Evolutionary conservation across 2,113 vertebrate species (phyloP).

Genomic region (Coptodon bakossiorum): DNA sequence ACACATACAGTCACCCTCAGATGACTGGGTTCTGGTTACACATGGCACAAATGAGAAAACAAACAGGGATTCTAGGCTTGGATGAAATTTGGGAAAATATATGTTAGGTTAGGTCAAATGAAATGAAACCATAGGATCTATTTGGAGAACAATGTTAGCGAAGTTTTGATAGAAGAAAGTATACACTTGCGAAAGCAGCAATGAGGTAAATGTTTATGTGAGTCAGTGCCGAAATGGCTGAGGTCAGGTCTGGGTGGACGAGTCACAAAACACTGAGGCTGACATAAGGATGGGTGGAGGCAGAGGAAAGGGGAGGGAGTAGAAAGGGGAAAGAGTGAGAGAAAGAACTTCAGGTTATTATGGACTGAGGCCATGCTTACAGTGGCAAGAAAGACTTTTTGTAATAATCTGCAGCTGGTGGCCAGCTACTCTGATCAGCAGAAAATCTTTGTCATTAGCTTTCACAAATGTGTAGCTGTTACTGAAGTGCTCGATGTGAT

Average conservation of each 20-base stretch:
- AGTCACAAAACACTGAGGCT: not conserved
- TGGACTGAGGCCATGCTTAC: not conserved
- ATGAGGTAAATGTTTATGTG: conserved; percentile 15
- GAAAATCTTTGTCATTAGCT: not conserved
- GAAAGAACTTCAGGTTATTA: not conserved
- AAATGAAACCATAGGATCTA: not conserved
- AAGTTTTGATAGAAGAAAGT: not conserved
- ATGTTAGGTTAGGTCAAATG: not conserved
- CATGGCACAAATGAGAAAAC: not conserved
- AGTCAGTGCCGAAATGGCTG: conserved; percentile 21
- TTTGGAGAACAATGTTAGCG: not conserved
- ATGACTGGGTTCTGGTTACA: not conserved
- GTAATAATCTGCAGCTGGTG: not conserved
- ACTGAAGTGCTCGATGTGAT: not conserved
- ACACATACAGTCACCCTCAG: not conserved
- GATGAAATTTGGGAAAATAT: not conserved
- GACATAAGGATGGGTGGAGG: conserved; percentile 2
- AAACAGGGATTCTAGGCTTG: not conserved
- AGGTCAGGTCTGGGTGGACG: conserved; percentile 32
- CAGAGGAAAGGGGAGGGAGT: not conserved
- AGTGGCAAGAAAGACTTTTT: not conserved
- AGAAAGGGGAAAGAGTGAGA: not conserved
- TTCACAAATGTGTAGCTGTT: not conserved
- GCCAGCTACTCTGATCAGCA: not conserved
- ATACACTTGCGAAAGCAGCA: not conserved